phyloP scores from a whole-genome alignment of 2,797 vertebrate genomes.

The Oreonectes daqikongensis region DNA sequence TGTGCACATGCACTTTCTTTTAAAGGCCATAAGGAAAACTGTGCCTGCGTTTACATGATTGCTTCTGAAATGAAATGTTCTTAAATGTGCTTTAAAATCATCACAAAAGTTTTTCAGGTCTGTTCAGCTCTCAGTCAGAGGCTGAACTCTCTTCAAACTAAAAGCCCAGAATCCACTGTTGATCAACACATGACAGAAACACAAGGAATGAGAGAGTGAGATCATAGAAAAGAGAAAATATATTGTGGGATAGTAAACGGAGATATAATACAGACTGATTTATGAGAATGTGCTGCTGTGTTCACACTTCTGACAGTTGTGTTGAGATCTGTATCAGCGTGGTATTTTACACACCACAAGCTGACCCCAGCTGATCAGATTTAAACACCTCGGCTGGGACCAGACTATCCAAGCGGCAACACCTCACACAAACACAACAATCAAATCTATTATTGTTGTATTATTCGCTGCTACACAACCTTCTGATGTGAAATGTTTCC shows the following conservation, averaged over 20 bases:
- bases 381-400: conserved; percentile 23
- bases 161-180: too few species aligned
- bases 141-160: neutral
- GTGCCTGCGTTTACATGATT: too few species aligned
- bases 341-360: conserved; percentile 41
- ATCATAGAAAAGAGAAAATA: neutral
- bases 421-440: neutral
- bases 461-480: too few species aligned
- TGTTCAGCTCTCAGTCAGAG: too few species aligned
- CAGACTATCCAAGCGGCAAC: conserved; percentile 11
- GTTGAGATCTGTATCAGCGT: conserved; percentile 50
- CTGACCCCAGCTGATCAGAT: conserved; percentile 26
- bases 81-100: too few species aligned
- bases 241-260: neutral
- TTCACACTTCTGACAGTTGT: conserved; percentile 45
- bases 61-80: too few species aligned
- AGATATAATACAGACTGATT: conserved; percentile 33
- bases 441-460: too few species aligned
- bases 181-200: neutral
- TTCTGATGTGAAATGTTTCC: too few species aligned
- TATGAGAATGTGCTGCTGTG: conserved; percentile 26
- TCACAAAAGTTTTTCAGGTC: too few species aligned
- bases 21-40: too few species aligned
- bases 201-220: neutral
- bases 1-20: too few species aligned